Conservation (phyloP, 35 echinoderm and acorn worm genomes). For the Lytechinus variegatus region DNA sequence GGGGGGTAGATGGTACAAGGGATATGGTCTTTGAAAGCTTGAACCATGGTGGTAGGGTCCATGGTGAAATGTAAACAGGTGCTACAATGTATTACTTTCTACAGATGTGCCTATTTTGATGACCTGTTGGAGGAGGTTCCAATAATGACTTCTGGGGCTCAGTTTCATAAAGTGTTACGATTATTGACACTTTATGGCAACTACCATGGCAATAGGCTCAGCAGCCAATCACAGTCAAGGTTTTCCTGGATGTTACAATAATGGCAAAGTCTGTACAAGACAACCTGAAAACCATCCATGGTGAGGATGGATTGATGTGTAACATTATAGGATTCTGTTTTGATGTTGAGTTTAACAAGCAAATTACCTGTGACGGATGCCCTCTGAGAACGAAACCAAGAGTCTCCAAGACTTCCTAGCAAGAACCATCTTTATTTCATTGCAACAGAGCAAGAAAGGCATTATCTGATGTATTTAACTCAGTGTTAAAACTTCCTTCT, state of each 20-base stretch:
- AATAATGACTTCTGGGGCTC: too few species aligned
- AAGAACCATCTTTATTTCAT: background rate
- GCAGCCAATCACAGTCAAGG: background rate
- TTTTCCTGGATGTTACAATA: too few species aligned
- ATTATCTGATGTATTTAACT: too few species aligned
- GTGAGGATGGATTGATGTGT: background rate
- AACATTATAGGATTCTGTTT: background rate
- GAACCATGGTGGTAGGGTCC: too few species aligned
- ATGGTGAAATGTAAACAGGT: too few species aligned
- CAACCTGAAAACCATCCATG: background rate
- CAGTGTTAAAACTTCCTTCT: too few species aligned
- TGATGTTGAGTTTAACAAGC: background rate
- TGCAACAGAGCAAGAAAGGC: too few species aligned
- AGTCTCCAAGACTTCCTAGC: constrained; percentile 3
- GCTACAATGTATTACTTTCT: background rate
- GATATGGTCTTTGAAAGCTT: too few species aligned
- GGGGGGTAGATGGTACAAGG: too few species aligned
- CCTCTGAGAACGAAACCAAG: background rate
- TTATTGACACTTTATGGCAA: too few species aligned
- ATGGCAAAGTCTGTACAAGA: background rate
- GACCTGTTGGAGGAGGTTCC: background rate
- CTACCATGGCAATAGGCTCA: background rate
- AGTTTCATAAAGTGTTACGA: too few species aligned
- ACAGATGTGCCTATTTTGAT: background rate
- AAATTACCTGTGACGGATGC: constrained; percentile 17